These are phyloP conservation scores for Orycteropus afer DNA, from an alignment of 2,113 vertebrate genomes.

Conservation along the genomic window DNA sequence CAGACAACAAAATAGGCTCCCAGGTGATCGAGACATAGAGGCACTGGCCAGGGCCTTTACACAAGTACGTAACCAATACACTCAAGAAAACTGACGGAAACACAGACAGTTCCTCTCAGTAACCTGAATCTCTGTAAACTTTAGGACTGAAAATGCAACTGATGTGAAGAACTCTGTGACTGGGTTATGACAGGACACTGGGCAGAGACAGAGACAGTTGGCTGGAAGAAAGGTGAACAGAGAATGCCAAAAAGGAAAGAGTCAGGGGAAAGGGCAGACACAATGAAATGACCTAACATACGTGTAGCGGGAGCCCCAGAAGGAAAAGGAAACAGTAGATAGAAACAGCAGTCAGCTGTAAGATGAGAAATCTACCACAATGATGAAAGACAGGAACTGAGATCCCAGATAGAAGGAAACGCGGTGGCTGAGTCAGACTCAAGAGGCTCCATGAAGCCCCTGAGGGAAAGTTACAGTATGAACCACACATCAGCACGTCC, in stretches of 20 bases:
- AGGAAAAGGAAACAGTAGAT: background rate
- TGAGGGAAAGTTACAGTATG: background rate
- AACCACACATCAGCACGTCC: background rate
- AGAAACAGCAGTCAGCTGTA: slow-evolving; percentile 17
- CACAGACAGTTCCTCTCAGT: background rate
- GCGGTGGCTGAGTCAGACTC: too few species aligned
- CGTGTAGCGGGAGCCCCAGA: background rate
- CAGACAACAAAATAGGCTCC: slow-evolving; percentile 32
- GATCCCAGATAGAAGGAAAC: too few species aligned
- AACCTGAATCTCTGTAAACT: background rate
- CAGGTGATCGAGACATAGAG: background rate
- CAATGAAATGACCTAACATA: slow-evolving; percentile 25
- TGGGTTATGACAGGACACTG: background rate
- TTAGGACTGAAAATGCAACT: slow-evolving; percentile 1
- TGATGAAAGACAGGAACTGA: slow-evolving; percentile 20
- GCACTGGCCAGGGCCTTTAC: background rate
- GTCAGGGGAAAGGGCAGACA: background rate
- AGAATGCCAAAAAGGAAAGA: background rate
- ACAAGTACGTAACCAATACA: background rate
- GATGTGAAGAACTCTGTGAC: background rate
- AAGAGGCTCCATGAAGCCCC: background rate
- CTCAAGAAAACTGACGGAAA: slow-evolving; percentile 8
- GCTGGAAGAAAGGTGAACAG: background rate
- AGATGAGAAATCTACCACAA: slow-evolving; percentile 28
- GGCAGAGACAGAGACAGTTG: slow-evolving; percentile 8